Percentiles rank a stretch among this genome's conserved stretches.
phyloP scores from a whole-genome alignment of 1,140 invertebrate genomes.

The Conus ventricosus region DNA sequence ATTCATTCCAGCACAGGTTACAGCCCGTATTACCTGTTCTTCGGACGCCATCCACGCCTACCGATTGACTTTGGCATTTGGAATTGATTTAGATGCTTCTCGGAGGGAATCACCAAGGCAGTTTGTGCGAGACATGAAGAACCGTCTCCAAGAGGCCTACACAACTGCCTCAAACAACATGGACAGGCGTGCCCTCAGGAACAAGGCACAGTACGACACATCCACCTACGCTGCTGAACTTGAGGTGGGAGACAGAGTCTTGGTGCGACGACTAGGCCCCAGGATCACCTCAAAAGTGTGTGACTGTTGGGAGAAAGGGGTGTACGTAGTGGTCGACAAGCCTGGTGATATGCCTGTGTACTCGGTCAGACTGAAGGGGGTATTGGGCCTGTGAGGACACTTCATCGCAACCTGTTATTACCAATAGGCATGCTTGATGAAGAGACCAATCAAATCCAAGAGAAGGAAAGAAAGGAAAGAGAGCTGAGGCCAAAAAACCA shows the following conservation, averaged over 20 bases:
- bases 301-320: neutral
- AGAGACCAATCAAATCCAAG: no score
- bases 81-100: neutral
- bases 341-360: neutral
- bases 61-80: no score
- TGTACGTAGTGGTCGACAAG: neutral
- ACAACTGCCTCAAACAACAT: neutral
- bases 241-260: neutral
- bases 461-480: no score
- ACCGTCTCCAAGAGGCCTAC: neutral
- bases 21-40: constrained; percentile 32
- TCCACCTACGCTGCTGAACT: neutral
- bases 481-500: no score
- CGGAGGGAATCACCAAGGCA: neutral
- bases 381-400: no score
- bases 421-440: no score
- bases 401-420: no score
- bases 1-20: constrained; percentile 45
- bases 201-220: neutral
- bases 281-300: no score
- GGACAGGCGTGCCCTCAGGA: neutral
- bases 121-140: neutral
- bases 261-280: no score
- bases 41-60: no score
- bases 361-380: neutral